Conservation (phyloP, 2,888 invertebrate species). For the Leucoptera coffeella region DNA sequence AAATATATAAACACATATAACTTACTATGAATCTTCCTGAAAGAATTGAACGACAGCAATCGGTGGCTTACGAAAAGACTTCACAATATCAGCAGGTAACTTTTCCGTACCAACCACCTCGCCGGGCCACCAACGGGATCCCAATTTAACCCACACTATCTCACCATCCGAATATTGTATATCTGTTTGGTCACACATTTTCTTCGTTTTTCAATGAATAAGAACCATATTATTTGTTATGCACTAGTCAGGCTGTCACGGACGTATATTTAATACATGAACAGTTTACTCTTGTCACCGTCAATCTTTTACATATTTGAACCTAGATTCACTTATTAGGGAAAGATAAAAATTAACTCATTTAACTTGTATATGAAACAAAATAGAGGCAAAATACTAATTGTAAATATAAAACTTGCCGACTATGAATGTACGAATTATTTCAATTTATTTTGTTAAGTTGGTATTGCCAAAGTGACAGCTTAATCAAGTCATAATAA, state of each 20-base stretch:
- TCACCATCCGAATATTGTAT: conserved; percentile 66
- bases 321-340: conserved; percentile 24
- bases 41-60: conserved; percentile 81
- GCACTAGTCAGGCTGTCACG: conserved; percentile 1
- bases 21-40: conserved; percentile 79
- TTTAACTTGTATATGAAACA: no score
- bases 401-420: conserved; percentile 43
- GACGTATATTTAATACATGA: conserved; percentile 21
- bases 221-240: background rate
- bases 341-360: no score
- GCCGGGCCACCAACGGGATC: conserved; percentile 82
- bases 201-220: conserved; percentile 6
- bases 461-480: no score
- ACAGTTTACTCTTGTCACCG: conserved; percentile 24
- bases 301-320: background rate
- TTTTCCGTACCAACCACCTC: conserved; percentile 61
- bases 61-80: conserved; percentile 63
- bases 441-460: no score
- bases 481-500: no score
- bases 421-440: conserved; percentile 46
- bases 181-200: conserved; percentile 67
- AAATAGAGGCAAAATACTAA: conserved; percentile 30
- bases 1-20: no score
- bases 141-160: conserved; percentile 80
- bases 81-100: conserved; percentile 62